A percentile compares a stretch with the other conserved stretches of the same genome.
Conservation (phyloP, 2,888 invertebrate species). For the Rhimphoctona megacephalus region DNA sequence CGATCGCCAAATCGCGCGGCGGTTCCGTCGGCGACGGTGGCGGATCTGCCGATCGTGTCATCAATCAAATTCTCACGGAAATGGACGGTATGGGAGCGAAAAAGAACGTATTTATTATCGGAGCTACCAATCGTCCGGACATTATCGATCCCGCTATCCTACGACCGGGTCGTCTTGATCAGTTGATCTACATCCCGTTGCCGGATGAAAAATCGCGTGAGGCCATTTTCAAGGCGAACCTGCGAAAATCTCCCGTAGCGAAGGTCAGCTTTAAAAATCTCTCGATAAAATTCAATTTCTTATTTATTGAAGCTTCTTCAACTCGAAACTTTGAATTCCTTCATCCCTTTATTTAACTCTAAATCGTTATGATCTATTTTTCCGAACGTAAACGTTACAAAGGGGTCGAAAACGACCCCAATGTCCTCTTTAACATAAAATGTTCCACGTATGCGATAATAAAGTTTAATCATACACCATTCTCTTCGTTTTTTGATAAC, state of each 20-base stretch:
- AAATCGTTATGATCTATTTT: too few relatives aligned
- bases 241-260: conserved; percentile 98
- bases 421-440: too few relatives aligned
- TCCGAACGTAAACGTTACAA: too few relatives aligned
- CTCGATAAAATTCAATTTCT: background rate
- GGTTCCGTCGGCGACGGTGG: conserved; percentile 99
- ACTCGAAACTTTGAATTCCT: background rate
- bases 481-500: background rate
- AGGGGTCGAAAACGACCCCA: too few relatives aligned
- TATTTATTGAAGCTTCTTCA: background rate
- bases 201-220: conserved; percentile 99
- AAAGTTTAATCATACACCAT: too few relatives aligned
- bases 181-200: conserved; percentile 99
- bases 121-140: conserved; percentile 97
- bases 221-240: conserved; percentile 97
- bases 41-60: conserved; percentile 99
- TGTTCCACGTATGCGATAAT: background rate
- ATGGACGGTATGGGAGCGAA: conserved; percentile 99
- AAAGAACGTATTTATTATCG: conserved; percentile 99
- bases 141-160: conserved; percentile 99
- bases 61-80: conserved; percentile 99
- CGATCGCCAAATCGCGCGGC: conserved; percentile 99
- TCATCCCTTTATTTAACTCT: background rate
- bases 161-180: conserved; percentile 99
- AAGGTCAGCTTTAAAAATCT: conserved; percentile 86